A percentile compares a stretch with the other conserved stretches of the same genome.
Evolutionary conservation across 2,113 vertebrate species (phyloP).

Genomic region (Piaya cayana): DNA sequence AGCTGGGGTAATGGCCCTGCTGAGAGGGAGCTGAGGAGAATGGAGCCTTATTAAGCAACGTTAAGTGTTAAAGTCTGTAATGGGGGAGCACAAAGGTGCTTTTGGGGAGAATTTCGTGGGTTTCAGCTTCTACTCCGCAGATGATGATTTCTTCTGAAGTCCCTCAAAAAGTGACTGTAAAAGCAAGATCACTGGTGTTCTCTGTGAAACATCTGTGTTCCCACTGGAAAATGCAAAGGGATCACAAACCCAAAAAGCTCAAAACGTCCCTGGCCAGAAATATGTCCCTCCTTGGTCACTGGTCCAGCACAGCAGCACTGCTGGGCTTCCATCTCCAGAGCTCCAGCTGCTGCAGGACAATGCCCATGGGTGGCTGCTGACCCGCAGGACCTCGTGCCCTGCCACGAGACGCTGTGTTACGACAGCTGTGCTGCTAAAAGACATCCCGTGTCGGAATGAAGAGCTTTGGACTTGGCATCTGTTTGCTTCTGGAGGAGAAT

Average conservation of each 20-base stretch:
- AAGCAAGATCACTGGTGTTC: fast-evolving
- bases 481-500: not conserved
- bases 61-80: not conserved
- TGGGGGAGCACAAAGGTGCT: not conserved
- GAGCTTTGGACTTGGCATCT: not conserved
- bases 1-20: not conserved
- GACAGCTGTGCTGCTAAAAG: not conserved
- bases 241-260: fast-evolving
- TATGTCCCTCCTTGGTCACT: not conserved
- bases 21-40: not conserved
- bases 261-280: not conserved
- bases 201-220: not conserved
- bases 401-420: fast-evolving
- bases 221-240: fast-evolving
- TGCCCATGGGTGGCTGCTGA: not conserved
- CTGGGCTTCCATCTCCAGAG: fast-evolving
- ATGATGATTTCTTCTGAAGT: not conserved
- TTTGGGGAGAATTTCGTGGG: not conserved
- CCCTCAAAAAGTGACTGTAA: not conserved
- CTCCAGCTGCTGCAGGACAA: not conserved
- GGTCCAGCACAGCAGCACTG: not conserved
- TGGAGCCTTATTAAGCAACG: fast-evolving
- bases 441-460: fast-evolving
- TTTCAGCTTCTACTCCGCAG: not conserved
- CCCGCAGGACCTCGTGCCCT: not conserved